These are phyloP conservation scores for Luidia sarsii DNA, from an alignment of 53 echinoderm and acorn worm genomes.

Conservation along the genomic window DNA sequence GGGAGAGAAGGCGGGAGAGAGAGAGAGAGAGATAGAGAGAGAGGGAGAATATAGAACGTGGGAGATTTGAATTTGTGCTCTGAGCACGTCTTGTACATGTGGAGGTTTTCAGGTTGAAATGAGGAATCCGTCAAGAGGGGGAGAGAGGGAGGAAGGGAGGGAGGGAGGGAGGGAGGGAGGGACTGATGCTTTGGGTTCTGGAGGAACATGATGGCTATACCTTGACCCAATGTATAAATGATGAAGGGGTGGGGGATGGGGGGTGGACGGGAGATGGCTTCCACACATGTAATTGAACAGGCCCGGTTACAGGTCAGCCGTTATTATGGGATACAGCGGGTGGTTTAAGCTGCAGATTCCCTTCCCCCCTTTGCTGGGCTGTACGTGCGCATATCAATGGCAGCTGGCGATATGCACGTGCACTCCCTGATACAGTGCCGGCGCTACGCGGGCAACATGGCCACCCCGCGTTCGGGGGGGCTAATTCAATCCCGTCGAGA, in stretches of 20 bases:
- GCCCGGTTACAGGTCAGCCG: background rate
- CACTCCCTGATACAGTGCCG: too few relatives aligned
- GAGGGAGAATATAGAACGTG: too few relatives aligned
- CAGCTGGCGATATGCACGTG: too few relatives aligned
- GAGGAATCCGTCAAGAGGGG: background rate
- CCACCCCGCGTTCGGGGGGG: too few relatives aligned
- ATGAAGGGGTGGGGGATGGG: too few relatives aligned
- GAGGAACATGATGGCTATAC: slow-evolving; percentile 8
- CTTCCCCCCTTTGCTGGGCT: background rate
- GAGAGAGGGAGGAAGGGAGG: background rate
- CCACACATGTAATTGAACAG: slow-evolving; percentile 25
- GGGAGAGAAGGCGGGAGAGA: background rate
- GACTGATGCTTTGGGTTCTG: background rate
- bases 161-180: background rate
- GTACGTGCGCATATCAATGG: background rate
- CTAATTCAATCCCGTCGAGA: too few relatives aligned
- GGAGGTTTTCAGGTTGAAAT: slow-evolving; percentile 14
- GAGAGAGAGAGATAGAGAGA: slow-evolving; percentile 4
- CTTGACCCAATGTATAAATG: slow-evolving; percentile 19
- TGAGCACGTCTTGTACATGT: slow-evolving; percentile 7
- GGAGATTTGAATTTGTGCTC: slow-evolving; percentile 35
- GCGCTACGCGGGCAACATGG: too few relatives aligned
- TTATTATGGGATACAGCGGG: slow-evolving; percentile 21
- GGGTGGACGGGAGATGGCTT: too few relatives aligned
- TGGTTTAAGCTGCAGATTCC: background rate